Conservation (phyloP, 2,113 vertebrate species). For the Marmota monax region DNA sequence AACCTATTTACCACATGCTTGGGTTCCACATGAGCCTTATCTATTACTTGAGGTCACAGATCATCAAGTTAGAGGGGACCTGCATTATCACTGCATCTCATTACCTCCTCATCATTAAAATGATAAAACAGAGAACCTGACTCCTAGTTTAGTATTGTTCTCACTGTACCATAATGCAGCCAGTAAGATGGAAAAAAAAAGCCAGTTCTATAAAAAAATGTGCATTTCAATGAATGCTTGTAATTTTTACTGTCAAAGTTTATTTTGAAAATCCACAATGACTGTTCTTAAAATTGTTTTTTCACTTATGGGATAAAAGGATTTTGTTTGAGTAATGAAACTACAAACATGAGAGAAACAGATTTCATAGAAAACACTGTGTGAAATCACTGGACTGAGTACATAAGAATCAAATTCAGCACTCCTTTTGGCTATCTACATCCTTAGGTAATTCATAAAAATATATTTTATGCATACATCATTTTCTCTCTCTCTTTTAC, state of each 20-base stretch:
- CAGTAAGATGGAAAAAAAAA: background rate
- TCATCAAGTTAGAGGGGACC: slow-evolving; percentile 13
- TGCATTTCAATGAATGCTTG: background rate
- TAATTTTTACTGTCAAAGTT: slow-evolving; percentile 42
- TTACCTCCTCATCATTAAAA: slow-evolving; percentile 46
- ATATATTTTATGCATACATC: background rate
- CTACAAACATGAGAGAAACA: slow-evolving; percentile 25
- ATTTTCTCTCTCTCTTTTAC: background rate
- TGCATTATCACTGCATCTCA: background rate
- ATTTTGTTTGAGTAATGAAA: slow-evolving; percentile 55
- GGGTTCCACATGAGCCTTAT: slow-evolving; percentile 52
- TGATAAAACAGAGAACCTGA: background rate
- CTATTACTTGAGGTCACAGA: slow-evolving; percentile 65
- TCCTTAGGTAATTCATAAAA: slow-evolving; percentile 10
- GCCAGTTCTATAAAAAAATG: slow-evolving; percentile 1
- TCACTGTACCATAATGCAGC: background rate
- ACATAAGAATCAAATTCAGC: background rate
- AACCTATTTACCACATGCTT: slow-evolving; percentile 64
- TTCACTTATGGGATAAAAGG: background rate
- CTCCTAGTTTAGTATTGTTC: background rate
- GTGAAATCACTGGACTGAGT: background rate
- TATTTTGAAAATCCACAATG: slow-evolving; percentile 46
- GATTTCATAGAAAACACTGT: slow-evolving; percentile 20
- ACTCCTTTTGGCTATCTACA: background rate
- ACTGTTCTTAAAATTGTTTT: slow-evolving; percentile 17